Base-by-base conservation (phyloP, 2,888 invertebrate genomes). In the Volucella bombylans region DNA sequence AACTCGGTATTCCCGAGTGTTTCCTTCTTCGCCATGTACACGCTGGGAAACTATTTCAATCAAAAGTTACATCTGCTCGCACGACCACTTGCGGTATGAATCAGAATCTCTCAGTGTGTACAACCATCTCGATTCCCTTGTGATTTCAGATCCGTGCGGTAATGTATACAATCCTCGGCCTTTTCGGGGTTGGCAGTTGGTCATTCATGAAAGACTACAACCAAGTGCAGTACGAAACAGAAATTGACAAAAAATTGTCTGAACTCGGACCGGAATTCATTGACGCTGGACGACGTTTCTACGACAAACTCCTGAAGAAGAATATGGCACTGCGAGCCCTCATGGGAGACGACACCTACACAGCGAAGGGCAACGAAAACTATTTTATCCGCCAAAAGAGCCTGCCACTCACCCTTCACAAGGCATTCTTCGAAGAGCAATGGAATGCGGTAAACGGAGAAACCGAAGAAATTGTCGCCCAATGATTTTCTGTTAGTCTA, bases 281-380 rank as follows among this genome's bases (percentile, higher is more conserved):
- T 10, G 93, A 94, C 89, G 96, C 96, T 59, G 97, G 96, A 3
- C 92, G 94, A 41, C 94, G 95, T 90, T 97, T 94, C 92, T 97
- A 97, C 89, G 93, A 94, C 38, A 96, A 96, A 92, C 89, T 94
- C 38, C 89, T 96, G 49, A 92, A 94, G 87, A 94, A 95, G 89
- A 97, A 97, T 90, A 93, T 94, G 88, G 96, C 96, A 0, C 90
- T 97, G 15, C 92, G 94, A 87, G 95, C 95, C 4, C 90, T 96
- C 23, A 92, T 96, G 87, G 95, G 95, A 0, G 93, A 94, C 88
- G 92, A 90, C 8, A 91, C 93, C 64, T 96, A 94, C 89, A 94
- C 94, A 43, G 93, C 92, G 55, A 89, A 93, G 82, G 97, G 97
- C 10, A 96, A 97, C 92, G 94, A 95, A 88, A 94, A 94, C 88